phyloP scores from a whole-genome alignment of 2,113 vertebrate species.

The Chaetorhynchus papuensis region DNA sequence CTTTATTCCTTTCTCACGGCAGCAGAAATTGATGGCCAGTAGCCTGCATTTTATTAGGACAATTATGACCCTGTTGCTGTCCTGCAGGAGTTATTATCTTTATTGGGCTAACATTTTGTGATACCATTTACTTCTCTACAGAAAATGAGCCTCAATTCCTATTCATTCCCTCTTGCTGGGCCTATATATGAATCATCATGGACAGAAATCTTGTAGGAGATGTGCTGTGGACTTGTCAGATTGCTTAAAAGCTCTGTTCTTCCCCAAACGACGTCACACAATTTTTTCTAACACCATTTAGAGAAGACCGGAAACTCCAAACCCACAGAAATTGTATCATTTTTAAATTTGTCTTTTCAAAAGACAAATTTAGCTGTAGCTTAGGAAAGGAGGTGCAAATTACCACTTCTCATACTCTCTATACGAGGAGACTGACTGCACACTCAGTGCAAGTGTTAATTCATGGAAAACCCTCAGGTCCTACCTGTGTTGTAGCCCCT shows the following conservation, averaged over 20 bases:
- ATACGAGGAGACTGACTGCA: not conserved
- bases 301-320: not conserved
- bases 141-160: not conserved
- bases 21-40: conserved; percentile 43
- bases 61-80: conserved; percentile 35
- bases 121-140: not conserved
- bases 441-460: not conserved
- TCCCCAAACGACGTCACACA: not conserved
- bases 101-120: not conserved
- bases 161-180: not conserved
- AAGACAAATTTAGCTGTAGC: not conserved
- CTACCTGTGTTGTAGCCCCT: conserved; percentile 96
- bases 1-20: not conserved
- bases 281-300: not conserved
- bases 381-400: not conserved
- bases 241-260: not conserved
- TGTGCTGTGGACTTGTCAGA: not conserved
- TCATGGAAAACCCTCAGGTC: not conserved
- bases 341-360: not conserved
- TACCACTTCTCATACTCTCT: not conserved
- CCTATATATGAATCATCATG: not conserved
- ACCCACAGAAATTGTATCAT: not conserved
- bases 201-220: not conserved
- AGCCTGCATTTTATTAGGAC: conserved; percentile 51
- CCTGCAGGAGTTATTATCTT: conserved; percentile 9